Percentiles rank a stretch among this genome's conserved stretches.
Conservation (phyloP, 2,113 vertebrate genomes). For the Dinomys branickii region DNA sequence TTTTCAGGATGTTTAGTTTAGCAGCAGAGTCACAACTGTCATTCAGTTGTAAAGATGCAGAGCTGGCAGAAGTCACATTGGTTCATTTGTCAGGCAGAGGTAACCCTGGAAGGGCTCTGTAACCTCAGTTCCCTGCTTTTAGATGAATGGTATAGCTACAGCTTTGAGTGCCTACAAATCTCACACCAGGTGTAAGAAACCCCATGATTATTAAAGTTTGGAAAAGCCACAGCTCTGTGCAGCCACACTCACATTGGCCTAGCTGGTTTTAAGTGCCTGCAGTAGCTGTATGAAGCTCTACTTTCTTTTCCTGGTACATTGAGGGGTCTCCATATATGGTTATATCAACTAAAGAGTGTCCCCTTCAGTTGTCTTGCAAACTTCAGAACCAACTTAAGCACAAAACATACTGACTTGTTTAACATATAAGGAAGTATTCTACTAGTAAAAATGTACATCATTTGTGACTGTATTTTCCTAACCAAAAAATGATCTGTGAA, state of each 20-base stretch:
- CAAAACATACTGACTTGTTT: not conserved
- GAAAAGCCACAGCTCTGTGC: not conserved
- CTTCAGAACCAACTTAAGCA: not conserved
- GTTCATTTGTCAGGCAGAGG: not conserved
- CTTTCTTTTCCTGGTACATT: not conserved
- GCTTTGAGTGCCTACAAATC: not conserved
- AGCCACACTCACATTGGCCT: not conserved
- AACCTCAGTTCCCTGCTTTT: not conserved
- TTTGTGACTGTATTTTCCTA: not conserved
- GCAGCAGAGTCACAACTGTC: not conserved
- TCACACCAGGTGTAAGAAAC: not conserved
- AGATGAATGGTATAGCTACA: too few species aligned
- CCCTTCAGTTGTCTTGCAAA: not conserved
- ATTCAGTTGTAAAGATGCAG: not conserved
- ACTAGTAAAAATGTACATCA: not conserved
- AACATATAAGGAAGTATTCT: not conserved
- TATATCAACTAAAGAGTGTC: conserved; percentile 4
- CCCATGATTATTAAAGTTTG: not conserved
- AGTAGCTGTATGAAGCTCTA: not conserved
- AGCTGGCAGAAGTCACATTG: too few species aligned
- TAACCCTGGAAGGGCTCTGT: not conserved
- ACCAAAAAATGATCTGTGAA: not conserved
- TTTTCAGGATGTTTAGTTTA: not conserved
- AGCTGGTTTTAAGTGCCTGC: not conserved
- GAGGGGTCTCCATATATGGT: not conserved